Conservation (phyloP, 2,888 invertebrate species). For the Hemithea aestivaria region DNA sequence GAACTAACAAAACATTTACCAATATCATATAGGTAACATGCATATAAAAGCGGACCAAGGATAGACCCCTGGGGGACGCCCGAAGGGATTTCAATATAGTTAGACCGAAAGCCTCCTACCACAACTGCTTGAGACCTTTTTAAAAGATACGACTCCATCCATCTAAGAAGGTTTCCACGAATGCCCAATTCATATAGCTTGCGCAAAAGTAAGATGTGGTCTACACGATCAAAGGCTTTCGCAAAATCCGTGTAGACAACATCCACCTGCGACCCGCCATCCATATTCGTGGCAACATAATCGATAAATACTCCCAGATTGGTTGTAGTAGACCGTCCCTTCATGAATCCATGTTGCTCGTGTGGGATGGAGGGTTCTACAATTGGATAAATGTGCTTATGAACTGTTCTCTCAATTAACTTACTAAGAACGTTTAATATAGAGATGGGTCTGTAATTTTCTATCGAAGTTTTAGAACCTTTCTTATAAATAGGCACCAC, state of each 20-base stretch:
- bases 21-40: neutral
- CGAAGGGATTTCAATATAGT: too few species aligned
- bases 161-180: too few species aligned
- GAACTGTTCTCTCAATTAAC: conserved; percentile 12
- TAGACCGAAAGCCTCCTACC: too few species aligned
- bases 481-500: conserved; percentile 14
- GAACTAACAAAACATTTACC: too few species aligned
- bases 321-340: neutral
- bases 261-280: neutral
- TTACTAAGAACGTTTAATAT: conserved; percentile 14
- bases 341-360: conserved; percentile 1
- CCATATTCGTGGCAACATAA: neutral
- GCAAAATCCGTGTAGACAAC: neutral
- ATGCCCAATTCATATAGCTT: too few species aligned
- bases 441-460: conserved; percentile 13
- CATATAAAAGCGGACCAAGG: conserved; percentile 1
- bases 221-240: too few species aligned
- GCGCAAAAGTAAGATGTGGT: too few species aligned
- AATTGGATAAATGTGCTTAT: conserved; percentile 2
- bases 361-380: neutral
- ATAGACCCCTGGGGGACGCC: neutral
- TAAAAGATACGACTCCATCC: too few species aligned
- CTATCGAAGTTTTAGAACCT: conserved; percentile 3
- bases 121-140: too few species aligned
- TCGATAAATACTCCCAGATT: neutral